Evolutionary conservation across 2,797 vertebrate genomes (phyloP), one percentile per base, ranked within the genome.

Genomic region (Siniperca obscura): DNA sequence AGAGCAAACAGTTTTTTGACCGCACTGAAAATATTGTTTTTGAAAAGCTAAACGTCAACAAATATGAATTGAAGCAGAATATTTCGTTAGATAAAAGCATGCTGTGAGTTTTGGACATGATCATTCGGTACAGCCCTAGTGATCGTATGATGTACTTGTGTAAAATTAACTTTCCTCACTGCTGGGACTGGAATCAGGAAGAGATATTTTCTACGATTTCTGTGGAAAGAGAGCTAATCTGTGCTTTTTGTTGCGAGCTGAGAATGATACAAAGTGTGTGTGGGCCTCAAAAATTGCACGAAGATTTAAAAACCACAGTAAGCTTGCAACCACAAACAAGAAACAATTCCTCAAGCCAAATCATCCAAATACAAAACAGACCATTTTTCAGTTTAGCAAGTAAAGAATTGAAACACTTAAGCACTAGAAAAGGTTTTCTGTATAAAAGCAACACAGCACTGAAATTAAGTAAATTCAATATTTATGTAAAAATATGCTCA

Each of bases 281-380:
- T 22, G 21, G 13, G 3, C 19, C 17, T 25, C 13, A 40, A 27
- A 73, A 66, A 76, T n/a, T 53, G 40, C 34, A 60, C 2, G 0
- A 61, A 48, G 4, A 56, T 34, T 56, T 62, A 57, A 67, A 55
- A 73, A n/a, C 57, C 48, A 57, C 60, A 34, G 65, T 59, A 12
- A 62, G 71, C 59, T 59, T 46, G 56, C 16, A 77, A 16, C 25
- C 73, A 61, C 64, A 56, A 62, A 59, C 46, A 78, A 69, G 36
- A 72, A 70, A 61, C 53, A 64, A 56, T 62, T 57, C 38, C 57
- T 73, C 48, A 3, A 71, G 46, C 44, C 36, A 68, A 69, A 83
- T 69, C 44, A 8, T 40, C 62, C 69, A 52, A 73, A 83, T 19
- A 66, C 50, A 69, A 83, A 83, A 80, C 71, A 68, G 25, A 25